phyloP scores from a whole-genome alignment of 1,140 invertebrate genomes.

The Pteromalus puparum region DNA sequence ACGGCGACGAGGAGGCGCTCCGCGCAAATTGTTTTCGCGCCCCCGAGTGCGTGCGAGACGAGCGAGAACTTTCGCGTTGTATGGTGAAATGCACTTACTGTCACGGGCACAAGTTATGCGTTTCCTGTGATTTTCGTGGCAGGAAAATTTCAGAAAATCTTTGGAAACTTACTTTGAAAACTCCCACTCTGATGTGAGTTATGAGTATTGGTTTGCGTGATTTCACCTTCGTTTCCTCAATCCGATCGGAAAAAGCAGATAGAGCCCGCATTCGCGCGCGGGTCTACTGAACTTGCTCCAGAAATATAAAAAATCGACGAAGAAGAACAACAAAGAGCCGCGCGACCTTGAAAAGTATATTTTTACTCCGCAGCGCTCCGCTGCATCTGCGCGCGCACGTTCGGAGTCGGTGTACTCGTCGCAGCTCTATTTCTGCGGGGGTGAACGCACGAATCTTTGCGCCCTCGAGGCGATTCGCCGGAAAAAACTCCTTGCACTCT shows the following conservation, averaged over 20 bases:
- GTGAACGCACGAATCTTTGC: slow-evolving; percentile 34
- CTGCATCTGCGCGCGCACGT: background rate
- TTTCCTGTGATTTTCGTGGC: no score
- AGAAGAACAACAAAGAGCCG: slow-evolving; percentile 26
- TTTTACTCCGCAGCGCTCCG: background rate
- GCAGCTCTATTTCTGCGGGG: slow-evolving; percentile 19
- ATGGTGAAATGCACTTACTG: slow-evolving; percentile 31
- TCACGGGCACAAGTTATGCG: slow-evolving; percentile 5
- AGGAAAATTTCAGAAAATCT: no score
- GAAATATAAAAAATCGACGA: slow-evolving; percentile 5
- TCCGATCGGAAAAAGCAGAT: background rate
- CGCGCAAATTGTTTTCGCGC: slow-evolving; percentile 37
- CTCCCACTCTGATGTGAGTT: no score
- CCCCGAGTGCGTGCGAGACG: slow-evolving; percentile 22
- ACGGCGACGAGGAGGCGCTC: no score
- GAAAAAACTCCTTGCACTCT: background rate
- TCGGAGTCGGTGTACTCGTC: no score
- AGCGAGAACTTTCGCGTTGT: slow-evolving; percentile 24
- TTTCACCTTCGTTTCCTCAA: no score
- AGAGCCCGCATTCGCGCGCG: background rate
- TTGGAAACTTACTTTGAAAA: no score
- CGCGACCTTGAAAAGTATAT: slow-evolving; percentile 43
- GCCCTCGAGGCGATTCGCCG: background rate
- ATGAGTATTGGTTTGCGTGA: no score
- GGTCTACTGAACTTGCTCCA: slow-evolving; percentile 27